phyloP scores from a whole-genome alignment of 2,113 vertebrate genomes.

The Apaloderma vittatum region DNA sequence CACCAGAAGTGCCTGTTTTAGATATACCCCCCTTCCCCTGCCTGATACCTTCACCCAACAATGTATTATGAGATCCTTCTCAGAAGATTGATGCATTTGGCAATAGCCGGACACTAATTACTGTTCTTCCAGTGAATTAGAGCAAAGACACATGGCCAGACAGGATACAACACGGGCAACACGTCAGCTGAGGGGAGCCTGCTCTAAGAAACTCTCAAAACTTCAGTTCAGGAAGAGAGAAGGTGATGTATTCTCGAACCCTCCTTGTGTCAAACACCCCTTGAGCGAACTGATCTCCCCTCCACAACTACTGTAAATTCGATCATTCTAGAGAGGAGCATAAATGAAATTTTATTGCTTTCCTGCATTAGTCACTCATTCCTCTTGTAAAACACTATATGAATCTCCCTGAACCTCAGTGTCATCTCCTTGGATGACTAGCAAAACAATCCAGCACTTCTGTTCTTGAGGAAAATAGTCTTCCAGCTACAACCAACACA shows the following conservation, averaged over 20 bases:
- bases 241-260: neutral
- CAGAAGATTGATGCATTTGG: neutral
- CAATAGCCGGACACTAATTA: neutral
- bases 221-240: neutral
- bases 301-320: neutral
- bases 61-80: neutral
- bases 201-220: neutral
- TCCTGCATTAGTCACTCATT: neutral
- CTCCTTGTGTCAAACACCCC: neutral
- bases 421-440: neutral
- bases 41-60: neutral
- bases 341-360: neutral
- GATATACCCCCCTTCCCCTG: neutral
- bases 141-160: fast-evolving
- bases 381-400: neutral
- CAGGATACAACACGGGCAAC: fast-evolving
- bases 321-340: neutral
- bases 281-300: neutral
- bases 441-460: neutral
- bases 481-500: neutral
- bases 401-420: neutral
- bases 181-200: neutral
- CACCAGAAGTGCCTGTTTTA: fast-evolving
- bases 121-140: neutral
- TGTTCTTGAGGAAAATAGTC: neutral